Percentiles rank a stretch among this genome's conserved stretches.
phyloP scores from a whole-genome alignment of 1,140 invertebrate genomes.

The Conus ventricosus region DNA sequence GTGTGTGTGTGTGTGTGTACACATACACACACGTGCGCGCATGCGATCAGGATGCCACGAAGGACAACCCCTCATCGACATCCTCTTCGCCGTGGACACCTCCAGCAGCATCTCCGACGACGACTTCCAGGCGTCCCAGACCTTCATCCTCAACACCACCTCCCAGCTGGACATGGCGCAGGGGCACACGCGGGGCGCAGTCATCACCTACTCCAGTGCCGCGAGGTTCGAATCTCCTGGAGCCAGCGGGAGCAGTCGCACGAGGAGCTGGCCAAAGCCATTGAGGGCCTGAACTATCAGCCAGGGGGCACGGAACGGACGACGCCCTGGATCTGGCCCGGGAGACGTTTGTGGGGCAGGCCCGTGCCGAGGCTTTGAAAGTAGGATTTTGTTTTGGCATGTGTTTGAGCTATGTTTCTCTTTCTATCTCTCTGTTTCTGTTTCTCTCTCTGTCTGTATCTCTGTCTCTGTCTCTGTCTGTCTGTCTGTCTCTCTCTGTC shows the following conservation, averaged over 20 bases:
- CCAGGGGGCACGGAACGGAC: slow-evolving; percentile 12
- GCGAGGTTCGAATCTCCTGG: not conserved
- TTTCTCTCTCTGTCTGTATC: no score
- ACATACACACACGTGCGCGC: no score
- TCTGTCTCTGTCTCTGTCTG: no score
- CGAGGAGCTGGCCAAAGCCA: not conserved
- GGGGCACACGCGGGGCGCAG: not conserved
- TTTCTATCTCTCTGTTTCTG: no score
- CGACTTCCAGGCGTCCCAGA: not conserved
- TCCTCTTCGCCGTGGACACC: slow-evolving; percentile 18
- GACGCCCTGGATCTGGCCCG: not conserved
- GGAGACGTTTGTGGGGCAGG: not conserved
- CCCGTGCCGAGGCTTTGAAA: slow-evolving; percentile 9
- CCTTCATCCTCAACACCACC: not conserved
- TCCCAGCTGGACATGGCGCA: not conserved
- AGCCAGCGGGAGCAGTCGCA: not conserved
- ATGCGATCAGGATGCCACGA: not conserved
- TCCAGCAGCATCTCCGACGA: slow-evolving; percentile 21
- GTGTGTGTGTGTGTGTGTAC: not conserved
- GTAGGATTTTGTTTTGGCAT: not conserved
- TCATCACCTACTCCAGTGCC: not conserved
- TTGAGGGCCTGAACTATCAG: not conserved
- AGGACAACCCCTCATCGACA: not conserved
- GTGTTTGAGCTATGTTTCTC: no score
- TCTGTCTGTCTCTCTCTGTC: not conserved